Conservation (phyloP, 2,888 invertebrate species). For the Ariolimax columbianus region DNA sequence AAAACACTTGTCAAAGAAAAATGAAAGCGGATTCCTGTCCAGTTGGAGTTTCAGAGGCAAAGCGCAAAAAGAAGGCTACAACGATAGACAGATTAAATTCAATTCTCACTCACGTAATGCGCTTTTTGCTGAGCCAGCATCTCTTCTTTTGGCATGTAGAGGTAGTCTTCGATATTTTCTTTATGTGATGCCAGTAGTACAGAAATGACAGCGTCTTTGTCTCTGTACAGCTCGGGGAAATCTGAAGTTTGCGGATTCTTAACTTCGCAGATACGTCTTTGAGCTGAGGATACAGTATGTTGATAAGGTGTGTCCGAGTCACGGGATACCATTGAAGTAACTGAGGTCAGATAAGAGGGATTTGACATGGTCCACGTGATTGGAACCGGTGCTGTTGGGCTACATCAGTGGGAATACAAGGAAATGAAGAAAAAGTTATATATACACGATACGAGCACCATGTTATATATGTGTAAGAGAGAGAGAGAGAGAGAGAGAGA, state of each 20-base stretch:
- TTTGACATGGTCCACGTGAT: no score
- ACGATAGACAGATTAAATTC: no score
- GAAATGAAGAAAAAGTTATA: no score
- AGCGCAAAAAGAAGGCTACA: no score
- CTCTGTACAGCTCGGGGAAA: constrained; percentile 14
- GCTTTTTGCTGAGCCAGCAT: constrained; percentile 30
- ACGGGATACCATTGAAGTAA: background rate
- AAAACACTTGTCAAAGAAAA: no score
- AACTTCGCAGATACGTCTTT: background rate
- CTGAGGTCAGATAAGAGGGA: background rate
- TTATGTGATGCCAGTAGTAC: constrained; percentile 24
- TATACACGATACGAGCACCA: no score
- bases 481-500: no score
- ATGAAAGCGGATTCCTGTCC: no score
- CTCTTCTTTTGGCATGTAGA: constrained; percentile 25
- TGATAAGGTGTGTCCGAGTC: background rate
- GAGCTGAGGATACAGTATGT: background rate
- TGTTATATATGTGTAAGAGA: no score
- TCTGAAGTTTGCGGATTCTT: background rate
- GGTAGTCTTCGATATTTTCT: constrained; percentile 32
- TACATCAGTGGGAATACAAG: no score
- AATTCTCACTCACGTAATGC: constrained; percentile 38
- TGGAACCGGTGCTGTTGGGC: no score
- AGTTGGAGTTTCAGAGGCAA: no score
- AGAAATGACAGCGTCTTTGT: constrained; percentile 15